Percentiles rank a stretch among this genome's conserved stretches.
These are phyloP conservation scores for Stenurella melanura DNA, from an alignment of 2,888 invertebrate species.

Conservation along the genomic window DNA sequence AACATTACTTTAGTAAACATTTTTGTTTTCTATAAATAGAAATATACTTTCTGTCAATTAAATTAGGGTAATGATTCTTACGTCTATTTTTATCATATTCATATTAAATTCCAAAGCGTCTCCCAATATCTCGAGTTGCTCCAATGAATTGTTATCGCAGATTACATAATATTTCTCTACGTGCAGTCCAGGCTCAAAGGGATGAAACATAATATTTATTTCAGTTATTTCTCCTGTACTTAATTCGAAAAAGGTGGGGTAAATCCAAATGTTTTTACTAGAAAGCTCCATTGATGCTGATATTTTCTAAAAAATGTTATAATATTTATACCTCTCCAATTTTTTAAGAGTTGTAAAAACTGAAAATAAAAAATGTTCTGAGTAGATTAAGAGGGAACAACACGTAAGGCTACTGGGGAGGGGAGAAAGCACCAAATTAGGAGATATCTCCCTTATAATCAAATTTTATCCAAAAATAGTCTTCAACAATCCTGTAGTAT, in stretches of 20 bases:
- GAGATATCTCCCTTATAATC: no score
- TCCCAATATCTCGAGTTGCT: slow-evolving; percentile 72
- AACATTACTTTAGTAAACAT: no score
- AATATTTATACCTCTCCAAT: no score
- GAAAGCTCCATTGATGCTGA: slow-evolving; percentile 64
- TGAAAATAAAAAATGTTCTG: no score
- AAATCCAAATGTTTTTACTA: slow-evolving; percentile 68
- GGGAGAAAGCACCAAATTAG: no score
- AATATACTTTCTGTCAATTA: no score
- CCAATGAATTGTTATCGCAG: slow-evolving; percentile 71
- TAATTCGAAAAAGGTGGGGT: slow-evolving; percentile 72
- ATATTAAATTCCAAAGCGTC: slow-evolving; percentile 71
- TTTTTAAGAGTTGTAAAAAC: no score
- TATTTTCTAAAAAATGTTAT: slow-evolving; percentile 57
- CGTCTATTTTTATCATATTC: slow-evolving; percentile 60
- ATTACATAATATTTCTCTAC: slow-evolving; percentile 71
- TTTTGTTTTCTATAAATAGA: no score
- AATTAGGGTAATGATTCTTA: slow-evolving; percentile 46
- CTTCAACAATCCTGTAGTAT: no score
- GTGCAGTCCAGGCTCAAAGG: slow-evolving; percentile 68
- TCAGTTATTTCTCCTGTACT: slow-evolving; percentile 67
- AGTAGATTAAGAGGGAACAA: no score
- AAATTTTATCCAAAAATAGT: no score
- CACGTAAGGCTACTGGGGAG: no score
- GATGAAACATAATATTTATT: slow-evolving; percentile 70